A percentile compares a stretch with the other conserved stretches of the same genome.
Evolutionary conservation across 1,140 invertebrate species (phyloP).

Genomic region (roundworm (Caenorhabditis elegans)): WBcel235 BX284606.5:2532001-2532500

Average conservation of each 20-base stretch:
- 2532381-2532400: constrained; percentile 28
- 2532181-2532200: too few relatives aligned
- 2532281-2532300: constrained; percentile 37
- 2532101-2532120: too few relatives aligned
- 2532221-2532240: constrained; percentile 2
- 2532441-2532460: neutral
- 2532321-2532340: constrained; percentile 46
- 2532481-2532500: neutral
- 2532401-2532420: neutral
- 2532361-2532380: constrained; percentile 24
- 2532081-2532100: neutral
- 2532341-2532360: constrained; percentile 41
- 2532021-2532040: too few relatives aligned
- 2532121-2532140: neutral
- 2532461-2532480: too few relatives aligned
- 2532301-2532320: constrained; percentile 46
- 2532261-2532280: constrained; percentile 10
- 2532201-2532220: neutral
- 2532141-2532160: neutral
- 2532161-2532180: too few relatives aligned
- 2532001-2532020: too few relatives aligned
- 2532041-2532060: too few relatives aligned
- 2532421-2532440: neutral
- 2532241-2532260: neutral
- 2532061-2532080: too few relatives aligned